Conservation (phyloP, 2,888 invertebrate species). For the Amorpha juglandis region DNA sequence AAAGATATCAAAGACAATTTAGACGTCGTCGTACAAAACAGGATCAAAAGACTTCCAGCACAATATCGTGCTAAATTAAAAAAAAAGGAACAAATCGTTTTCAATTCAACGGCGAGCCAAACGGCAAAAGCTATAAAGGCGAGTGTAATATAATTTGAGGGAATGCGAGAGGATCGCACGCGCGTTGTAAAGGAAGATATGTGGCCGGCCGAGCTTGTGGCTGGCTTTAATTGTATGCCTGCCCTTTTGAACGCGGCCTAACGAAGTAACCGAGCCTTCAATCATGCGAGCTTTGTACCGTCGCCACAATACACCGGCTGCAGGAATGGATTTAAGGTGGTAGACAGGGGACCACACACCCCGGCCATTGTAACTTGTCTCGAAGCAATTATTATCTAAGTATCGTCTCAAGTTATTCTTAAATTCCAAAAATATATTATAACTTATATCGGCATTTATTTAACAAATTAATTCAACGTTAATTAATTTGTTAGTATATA, state of each 20-base stretch:
- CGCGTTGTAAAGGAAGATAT: conserved; percentile 12
- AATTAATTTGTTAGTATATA: no score
- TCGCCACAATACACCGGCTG: conserved; percentile 51
- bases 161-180: background rate
- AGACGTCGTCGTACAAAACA: conserved; percentile 31
- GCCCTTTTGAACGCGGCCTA: conserved; percentile 61
- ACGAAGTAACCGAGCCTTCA: conserved; percentile 69
- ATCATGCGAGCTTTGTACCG: conserved; percentile 56
- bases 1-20: background rate
- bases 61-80: conserved; percentile 39
- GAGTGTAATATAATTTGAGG: conserved; percentile 48
- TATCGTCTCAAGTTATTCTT: no score
- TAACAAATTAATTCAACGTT: no score
- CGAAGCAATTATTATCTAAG: background rate
- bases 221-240: conserved; percentile 20
- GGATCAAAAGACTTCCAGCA: conserved; percentile 36
- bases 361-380: no score
- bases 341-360: background rate
- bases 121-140: conserved; percentile 35
- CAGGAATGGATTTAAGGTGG: background rate
- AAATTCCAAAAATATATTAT: no score
- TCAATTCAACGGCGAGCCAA: background rate
- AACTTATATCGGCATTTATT: no score
- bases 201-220: background rate
- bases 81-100: conserved; percentile 27